A percentile compares a stretch with the other conserved stretches of the same genome.
These are phyloP conservation scores for Tiliqua scincoides DNA, from an alignment of 2,113 vertebrate species.

Conservation along the genomic window DNA sequence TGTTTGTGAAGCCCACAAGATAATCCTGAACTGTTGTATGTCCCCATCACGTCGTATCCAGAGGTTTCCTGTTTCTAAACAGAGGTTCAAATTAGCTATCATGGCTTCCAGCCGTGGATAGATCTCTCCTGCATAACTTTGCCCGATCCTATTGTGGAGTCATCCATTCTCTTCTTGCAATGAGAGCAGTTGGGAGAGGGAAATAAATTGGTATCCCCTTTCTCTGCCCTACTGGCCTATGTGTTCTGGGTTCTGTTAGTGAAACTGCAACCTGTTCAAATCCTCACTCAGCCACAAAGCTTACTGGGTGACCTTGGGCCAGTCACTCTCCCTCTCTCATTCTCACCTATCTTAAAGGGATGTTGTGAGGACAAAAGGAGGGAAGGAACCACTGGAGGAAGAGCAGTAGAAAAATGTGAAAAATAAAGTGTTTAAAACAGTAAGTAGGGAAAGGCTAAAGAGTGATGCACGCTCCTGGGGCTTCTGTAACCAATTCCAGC, in stretches of 20 bases:
- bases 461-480: background rate
- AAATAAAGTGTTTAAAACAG: too few relatives aligned
- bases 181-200: too few relatives aligned
- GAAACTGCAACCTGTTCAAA: fast-evolving
- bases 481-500: slow-evolving; percentile 46
- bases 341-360: too few relatives aligned
- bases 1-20: background rate
- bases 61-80: background rate
- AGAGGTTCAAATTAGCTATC: background rate
- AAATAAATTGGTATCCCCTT: background rate
- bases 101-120: background rate
- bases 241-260: too few relatives aligned
- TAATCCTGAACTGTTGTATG: background rate
- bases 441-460: too few relatives aligned
- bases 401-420: too few relatives aligned
- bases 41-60: background rate
- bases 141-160: background rate
- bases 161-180: background rate
- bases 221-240: background rate
- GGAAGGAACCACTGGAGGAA: too few relatives aligned
- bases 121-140: background rate
- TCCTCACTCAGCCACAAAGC: too few relatives aligned
- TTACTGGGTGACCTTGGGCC: too few relatives aligned
- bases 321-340: too few relatives aligned
- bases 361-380: too few relatives aligned